phyloP scores from a whole-genome alignment of 2,888 invertebrate species.

The Alcis repandata region DNA sequence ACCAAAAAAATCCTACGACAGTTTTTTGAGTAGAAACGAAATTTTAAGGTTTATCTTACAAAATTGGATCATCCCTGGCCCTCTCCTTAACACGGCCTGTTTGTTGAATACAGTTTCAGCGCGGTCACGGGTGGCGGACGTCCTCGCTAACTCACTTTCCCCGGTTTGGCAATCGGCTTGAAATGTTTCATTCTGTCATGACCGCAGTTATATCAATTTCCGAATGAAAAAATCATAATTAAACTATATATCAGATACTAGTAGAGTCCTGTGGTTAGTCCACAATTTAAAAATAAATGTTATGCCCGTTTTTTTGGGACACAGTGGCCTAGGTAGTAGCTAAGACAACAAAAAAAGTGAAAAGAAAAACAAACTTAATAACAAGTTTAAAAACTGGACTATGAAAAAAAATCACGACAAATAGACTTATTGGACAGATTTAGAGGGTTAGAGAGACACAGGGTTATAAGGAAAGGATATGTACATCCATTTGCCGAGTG shows the following conservation, averaged over 20 bases:
- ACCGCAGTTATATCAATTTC: slow-evolving; percentile 45
- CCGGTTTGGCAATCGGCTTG: slow-evolving; percentile 63
- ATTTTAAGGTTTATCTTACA: background rate
- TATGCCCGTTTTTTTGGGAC: too few species aligned
- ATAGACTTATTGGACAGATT: too few species aligned
- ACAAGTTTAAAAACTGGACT: too few species aligned
- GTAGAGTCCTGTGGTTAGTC: background rate
- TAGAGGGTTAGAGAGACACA: too few species aligned
- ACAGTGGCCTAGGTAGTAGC: too few species aligned
- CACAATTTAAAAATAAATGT: background rate
- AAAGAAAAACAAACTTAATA: too few species aligned
- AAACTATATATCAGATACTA: background rate
- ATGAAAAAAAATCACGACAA: too few species aligned
- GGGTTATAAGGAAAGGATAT: too few species aligned
- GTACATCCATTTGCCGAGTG: too few species aligned
- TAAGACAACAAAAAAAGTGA: too few species aligned
- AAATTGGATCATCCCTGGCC: background rate
- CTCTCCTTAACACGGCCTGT: slow-evolving; percentile 5
- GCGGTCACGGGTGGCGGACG: slow-evolving; percentile 63
- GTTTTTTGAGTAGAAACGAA: background rate
- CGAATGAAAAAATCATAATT: slow-evolving; percentile 23
- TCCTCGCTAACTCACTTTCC: slow-evolving; percentile 71
- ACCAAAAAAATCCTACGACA: background rate
- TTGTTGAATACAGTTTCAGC: slow-evolving; percentile 44
- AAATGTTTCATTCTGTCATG: slow-evolving; percentile 59